Evolutionary conservation across 2,888 invertebrate genomes (phyloP).

Genomic region (Temnothorax ravouxi): DNA sequence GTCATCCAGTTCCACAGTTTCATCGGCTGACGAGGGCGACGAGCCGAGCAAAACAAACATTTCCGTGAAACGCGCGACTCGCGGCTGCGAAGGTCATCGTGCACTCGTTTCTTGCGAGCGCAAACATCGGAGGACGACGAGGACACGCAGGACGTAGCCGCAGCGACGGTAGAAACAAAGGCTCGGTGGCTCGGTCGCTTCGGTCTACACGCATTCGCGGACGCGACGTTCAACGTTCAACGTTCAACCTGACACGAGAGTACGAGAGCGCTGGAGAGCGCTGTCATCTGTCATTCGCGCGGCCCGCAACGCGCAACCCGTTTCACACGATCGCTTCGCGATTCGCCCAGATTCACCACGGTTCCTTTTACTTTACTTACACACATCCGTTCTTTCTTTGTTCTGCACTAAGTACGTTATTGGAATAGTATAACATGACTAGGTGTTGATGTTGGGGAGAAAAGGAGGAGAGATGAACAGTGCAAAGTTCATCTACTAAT

Average conservation of each 20-base stretch:
- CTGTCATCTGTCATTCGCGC: no score
- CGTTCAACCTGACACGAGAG: no score
- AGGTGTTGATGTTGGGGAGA: no score
- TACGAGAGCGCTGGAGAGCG: no score
- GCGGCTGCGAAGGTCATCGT: slow-evolving; percentile 22
- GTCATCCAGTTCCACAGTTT: background rate
- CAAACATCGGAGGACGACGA: background rate
- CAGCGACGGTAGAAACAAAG: slow-evolving; percentile 27
- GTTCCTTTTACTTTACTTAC: background rate
- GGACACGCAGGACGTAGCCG: background rate
- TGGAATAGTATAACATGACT: background rate
- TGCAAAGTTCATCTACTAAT: no score
- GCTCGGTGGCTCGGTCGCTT: no score
- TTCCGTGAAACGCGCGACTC: slow-evolving; percentile 39
- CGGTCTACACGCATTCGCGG: no score
- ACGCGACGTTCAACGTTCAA: no score
- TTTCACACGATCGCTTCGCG: slow-evolving; percentile 27
- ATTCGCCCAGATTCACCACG: no score
- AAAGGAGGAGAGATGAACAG: no score
- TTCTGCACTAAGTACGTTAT: background rate
- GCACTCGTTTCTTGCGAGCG: background rate
- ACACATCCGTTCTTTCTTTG: background rate
- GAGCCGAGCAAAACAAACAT: slow-evolving; percentile 68
- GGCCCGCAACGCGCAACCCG: background rate
- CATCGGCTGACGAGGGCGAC: slow-evolving; percentile 31